These are phyloP conservation scores for Nineta flava DNA, from an alignment of 2,888 invertebrate genomes.

Conservation along the genomic window DNA sequence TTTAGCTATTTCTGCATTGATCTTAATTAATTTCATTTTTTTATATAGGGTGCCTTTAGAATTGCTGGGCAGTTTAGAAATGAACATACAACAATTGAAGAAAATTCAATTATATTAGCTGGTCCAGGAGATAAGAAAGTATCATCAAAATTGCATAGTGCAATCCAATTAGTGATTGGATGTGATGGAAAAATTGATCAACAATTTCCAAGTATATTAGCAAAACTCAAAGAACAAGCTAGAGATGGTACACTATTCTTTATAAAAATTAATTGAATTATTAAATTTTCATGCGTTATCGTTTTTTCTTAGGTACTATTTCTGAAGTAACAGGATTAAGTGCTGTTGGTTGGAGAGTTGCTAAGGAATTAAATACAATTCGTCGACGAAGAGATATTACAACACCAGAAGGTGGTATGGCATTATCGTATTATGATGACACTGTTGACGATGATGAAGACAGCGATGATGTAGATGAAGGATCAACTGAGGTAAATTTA, in stretches of 20 bases:
- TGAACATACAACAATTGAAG: constrained; percentile 20
- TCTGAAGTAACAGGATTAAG: constrained; percentile 50
- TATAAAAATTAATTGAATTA: neutral
- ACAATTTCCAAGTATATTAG: constrained; percentile 48
- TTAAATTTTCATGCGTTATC: neutral
- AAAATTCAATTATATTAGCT: constrained; percentile 31
- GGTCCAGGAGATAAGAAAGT: constrained; percentile 34
- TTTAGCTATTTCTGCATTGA: no score
- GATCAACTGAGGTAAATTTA: constrained; percentile 6
- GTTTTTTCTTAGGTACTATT: constrained; percentile 28
- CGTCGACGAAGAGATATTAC: constrained; percentile 21
- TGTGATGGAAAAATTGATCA: constrained; percentile 55
- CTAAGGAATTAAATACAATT: constrained; percentile 27
- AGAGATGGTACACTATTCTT: constrained; percentile 35
- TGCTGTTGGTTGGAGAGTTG: constrained; percentile 54
- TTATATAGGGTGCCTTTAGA: constrained; percentile 33
- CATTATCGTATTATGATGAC: constrained; percentile 22
- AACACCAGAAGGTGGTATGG: constrained; percentile 15
- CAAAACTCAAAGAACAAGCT: constrained; percentile 49
- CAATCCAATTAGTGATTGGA: constrained; percentile 48
- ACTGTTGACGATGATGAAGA: constrained; percentile 30
- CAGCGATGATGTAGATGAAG: constrained; percentile 15
- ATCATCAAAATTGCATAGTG: constrained; percentile 27
- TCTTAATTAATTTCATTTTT: no score
- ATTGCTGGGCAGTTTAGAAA: constrained; percentile 28